Base-by-base conservation (phyloP, 2,888 invertebrate genomes). In the Habrosyne pyritoides region DNA sequence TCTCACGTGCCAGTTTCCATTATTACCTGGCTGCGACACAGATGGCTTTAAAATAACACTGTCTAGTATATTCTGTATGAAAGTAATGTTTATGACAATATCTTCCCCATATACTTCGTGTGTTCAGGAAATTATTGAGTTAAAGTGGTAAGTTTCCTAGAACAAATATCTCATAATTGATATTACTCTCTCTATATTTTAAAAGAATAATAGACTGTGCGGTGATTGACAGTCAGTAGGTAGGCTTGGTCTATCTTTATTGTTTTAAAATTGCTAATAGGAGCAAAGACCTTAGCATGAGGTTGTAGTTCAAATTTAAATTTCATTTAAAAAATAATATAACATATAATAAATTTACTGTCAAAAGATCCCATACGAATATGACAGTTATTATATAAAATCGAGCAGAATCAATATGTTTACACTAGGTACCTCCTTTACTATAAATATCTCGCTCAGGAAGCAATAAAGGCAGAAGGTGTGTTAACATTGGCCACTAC, bases 21-120 rank as follows among this genome's bases (percentile, higher is more conserved):
- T 42, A 42, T 42, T 42, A 42, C 42, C 42, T 42, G 18, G 7
- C 42, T 18, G 18, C 18, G 7, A 42, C 42, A 42, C 14, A 6
- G 18, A 42, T 42, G 42, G 42, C 14, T 42, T 42, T 42, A 42
- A 42, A 42, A 42, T 42, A 42, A 42, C 42, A 42, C 18, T 42
- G 42, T 42, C 42, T 36, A 14, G 5, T 5, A 5, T 14, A 36
- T 36, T 12, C 12, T 18, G 3, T 42, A 8, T 14, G 6, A 14
- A 14, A 36, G 18, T 42, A 8, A 14, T 42, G 42, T 18, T 42
- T 42, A 7, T 8, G 7, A n/a, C 14, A n/a, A n/a, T 42, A 18
- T 42, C 18, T 8, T 33, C n/a, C 33, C n/a, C n/a, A 4, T 30
- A 30, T n/a, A 33, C n/a, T 33, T 1, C n/a, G 6, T 5, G 30